Base-by-base conservation (phyloP, 1,140 invertebrate species). In the Mylabris phalerata region DNA sequence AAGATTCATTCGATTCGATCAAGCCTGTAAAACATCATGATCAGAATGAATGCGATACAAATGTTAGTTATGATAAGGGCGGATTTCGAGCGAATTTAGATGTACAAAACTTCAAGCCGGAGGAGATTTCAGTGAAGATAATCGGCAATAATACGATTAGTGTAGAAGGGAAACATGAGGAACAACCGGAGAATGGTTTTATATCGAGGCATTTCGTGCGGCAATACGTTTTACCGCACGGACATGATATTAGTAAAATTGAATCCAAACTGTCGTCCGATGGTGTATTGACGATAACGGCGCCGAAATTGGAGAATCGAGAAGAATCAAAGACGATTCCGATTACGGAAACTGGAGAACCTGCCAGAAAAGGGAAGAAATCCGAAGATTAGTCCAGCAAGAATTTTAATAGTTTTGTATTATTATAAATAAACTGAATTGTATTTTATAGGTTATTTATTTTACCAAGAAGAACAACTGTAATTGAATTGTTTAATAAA, bases 61-160 rank as follows among this genome's bases (percentile, higher is more conserved):
- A 4, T 5, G 32, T 32, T 32, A 19, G 19, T 19, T 32, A 41
- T 4, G 78, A 82, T 55, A 80, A 81, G 25, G 78, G 84, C 43
- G 77, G 78, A 3, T 84, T 84, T 61, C 80, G 88, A 70, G 81
- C 87, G 0, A 82, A 80, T 61, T 71, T 91, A 66, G 90, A 94
- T 69, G 88, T 95, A 0, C 84, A 89, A 40, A 89, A 93, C 61
- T 95, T 93, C 70, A 76, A 82, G 26, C 90, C 91, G 0, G 84
- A 87, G 41, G 91, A 94, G 69, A 84, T 95, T 6, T 79, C 81
- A 4, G 89, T 95, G 1, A 91, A 89, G 69, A 80, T 83, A 0
- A 88, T 85, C 0, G 81, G 84, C 3, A 87, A 90, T 50, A 84
- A 84, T 44, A 78, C 74, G 3, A 76, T 89, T 0, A 66, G 86